Conservation (phyloP, 2,113 vertebrate species). For the Hyperopisus bebe region DNA sequence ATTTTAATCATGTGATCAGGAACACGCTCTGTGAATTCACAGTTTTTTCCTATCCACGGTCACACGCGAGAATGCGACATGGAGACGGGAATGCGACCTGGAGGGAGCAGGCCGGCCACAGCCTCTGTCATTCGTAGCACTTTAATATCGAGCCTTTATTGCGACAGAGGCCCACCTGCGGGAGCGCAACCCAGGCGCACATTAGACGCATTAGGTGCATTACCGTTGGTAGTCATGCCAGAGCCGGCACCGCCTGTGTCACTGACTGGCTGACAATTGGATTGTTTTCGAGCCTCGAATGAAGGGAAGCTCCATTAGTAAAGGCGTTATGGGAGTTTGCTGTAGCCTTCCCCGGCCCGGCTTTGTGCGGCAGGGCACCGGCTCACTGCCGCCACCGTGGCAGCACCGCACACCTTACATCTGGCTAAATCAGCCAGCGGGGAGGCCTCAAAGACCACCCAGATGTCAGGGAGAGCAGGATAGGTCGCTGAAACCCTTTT, state of each 20-base stretch:
- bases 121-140: not conserved
- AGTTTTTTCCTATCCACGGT: not conserved
- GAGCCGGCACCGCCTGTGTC: conserved; percentile 28
- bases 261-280: conserved; percentile 34
- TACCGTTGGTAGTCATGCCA: conserved; percentile 31
- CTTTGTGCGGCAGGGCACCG: conserved; percentile 15
- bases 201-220: conserved; percentile 29
- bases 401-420: not conserved
- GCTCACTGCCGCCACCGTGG: conserved; percentile 34
- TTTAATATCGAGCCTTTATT: conserved; percentile 37
- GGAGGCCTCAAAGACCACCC: too few relatives aligned
- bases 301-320: conserved; percentile 44
- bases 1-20: not conserved
- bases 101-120: not conserved
- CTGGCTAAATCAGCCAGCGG: not conserved
- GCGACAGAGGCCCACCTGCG: conserved; percentile 25
- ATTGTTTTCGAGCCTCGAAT: conserved; percentile 41
- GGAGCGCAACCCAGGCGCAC: conserved; percentile 4
- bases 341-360: conserved; percentile 36
- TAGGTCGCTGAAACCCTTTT: too few relatives aligned
- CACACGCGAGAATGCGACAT: not conserved
- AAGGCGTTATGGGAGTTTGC: conserved; percentile 36
- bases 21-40: not conserved
- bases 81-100: not conserved
- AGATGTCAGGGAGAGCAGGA: not conserved